Conservation (phyloP, 2,888 invertebrate species). For the Luffia ferchaultella region DNA sequence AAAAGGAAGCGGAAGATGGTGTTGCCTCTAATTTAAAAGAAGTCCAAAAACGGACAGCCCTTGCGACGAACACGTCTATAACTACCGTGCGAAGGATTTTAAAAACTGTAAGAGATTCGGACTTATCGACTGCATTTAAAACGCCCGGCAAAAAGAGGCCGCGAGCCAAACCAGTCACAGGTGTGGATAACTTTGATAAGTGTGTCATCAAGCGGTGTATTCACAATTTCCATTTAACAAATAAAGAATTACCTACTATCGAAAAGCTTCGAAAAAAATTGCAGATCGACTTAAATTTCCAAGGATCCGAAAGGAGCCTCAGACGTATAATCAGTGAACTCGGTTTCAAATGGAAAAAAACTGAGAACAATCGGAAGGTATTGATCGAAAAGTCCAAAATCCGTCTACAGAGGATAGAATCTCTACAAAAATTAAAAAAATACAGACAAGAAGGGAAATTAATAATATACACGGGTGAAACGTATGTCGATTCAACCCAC, state of each 20-base stretch:
- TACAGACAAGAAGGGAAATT: slow-evolving; percentile 11
- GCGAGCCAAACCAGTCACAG: slow-evolving; percentile 5
- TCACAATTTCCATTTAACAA: slow-evolving; percentile 9
- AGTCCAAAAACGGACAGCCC: slow-evolving; percentile 10
- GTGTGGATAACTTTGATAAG: slow-evolving; percentile 2
- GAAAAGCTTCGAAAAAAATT: slow-evolving; percentile 4
- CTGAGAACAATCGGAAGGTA: slow-evolving; percentile 9
- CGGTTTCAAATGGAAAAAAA: slow-evolving; percentile 8
- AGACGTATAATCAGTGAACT: slow-evolving; percentile 3
- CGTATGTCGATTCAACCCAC: slow-evolving; percentile 13
- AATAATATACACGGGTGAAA: slow-evolving; percentile 14
- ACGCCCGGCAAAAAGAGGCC: slow-evolving; percentile 7
- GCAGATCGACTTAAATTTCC: slow-evolving; percentile 4
- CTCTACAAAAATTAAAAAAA: slow-evolving; percentile 9
- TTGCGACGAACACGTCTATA: slow-evolving; percentile 12
- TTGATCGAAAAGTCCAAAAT: slow-evolving; percentile 10
- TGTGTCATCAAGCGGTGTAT: slow-evolving; percentile 7
- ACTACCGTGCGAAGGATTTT: slow-evolving; percentile 5
- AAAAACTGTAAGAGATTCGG: slow-evolving; percentile 5
- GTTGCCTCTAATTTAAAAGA: neutral
- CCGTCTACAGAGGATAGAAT: slow-evolving; percentile 10
- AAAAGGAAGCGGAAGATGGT: slow-evolving; percentile 1
- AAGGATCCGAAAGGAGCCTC: slow-evolving; percentile 6
- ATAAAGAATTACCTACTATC: slow-evolving; percentile 12
- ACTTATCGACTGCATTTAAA: slow-evolving; percentile 3